Base-by-base conservation (phyloP, 2,888 invertebrate genomes). In the Vannuccia rotundouncinata region DNA sequence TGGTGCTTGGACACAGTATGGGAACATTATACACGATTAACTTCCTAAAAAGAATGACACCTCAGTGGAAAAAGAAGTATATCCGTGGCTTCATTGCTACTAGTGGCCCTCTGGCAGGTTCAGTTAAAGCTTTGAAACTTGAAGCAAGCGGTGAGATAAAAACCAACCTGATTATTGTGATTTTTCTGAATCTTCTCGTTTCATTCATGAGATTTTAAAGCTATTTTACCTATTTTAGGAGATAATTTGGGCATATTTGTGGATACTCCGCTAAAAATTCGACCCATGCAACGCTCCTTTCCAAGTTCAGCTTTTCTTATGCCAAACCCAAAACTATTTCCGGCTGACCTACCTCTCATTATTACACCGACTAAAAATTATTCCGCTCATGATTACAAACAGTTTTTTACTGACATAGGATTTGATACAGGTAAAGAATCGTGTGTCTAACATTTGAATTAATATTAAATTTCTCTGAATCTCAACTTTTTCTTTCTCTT, bases 1-100 rank as follows among this genome's bases (percentile, higher is more conserved):
- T 80, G 31, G 28, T 81, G 10, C 59, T 81, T 22, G 81, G 79
- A 1, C 81, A 81, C 79, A 81, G 81, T 80, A n/a, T 81, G 29
- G 81, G 81, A 0, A 13, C 1, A 31, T 27, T 81, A n/a, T 73
- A 80, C 31, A 22, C 30, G 2, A 13, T 81, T 27, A 25, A 74
- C 27, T 81, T 81, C 45, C 79, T 81, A 31, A 29, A 74, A 31
- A 1, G n/a, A 29, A 80, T 80, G 81, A 2, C 81, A 17, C 10
- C 22, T 1, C 27, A 60, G 1, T 81, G 81, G 81, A 80, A 78
- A 29, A 80, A 81, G 31, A 73, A 66, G 28, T 80, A 81, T 78
- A 31, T 81, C 1, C 31, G 77, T 60, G 77, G 28, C 2, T 81
- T 79, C 30, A 74, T 81, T 10, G 28, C 81, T 1, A 29, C 29